Percentiles rank a stretch among this genome's conserved stretches.
Evolutionary conservation across 2,888 invertebrate genomes (phyloP).

Genomic region (Melieria omissa): DNA sequence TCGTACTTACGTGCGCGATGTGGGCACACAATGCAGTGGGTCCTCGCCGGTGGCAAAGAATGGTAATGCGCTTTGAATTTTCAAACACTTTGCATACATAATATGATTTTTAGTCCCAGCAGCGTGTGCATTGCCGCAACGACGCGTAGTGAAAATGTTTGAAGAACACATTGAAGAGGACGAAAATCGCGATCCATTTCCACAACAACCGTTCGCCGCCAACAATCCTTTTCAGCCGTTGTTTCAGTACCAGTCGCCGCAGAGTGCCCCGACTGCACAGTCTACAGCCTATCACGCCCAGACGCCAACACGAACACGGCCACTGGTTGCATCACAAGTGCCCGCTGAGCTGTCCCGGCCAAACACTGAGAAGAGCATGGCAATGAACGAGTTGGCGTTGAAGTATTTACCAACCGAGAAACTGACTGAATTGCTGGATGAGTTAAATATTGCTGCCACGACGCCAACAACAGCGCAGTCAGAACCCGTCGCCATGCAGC

Average conservation of each 20-base stretch:
- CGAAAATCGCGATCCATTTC: conserved; percentile 35
- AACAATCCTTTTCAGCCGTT: conserved; percentile 19
- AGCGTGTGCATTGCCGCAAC: conserved; percentile 42
- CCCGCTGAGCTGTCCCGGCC: conserved; percentile 43
- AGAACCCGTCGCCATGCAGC: conserved; percentile 31
- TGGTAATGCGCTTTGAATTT: no score
- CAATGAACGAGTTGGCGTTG: conserved; percentile 62
- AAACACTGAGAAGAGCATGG: conserved; percentile 59
- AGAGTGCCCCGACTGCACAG: conserved; percentile 51
- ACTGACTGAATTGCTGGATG: conserved; percentile 57
- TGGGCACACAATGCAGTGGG: conserved; percentile 21
- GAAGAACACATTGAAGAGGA: conserved; percentile 50
- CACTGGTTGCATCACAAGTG: conserved; percentile 1
- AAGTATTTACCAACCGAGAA: conserved; percentile 62
- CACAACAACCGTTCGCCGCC: background rate
- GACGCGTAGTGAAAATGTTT: conserved; percentile 46
- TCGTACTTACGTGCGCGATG: conserved; percentile 11
- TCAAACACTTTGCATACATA: no score
- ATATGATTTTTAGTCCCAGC: background rate
- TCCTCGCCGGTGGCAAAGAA: no score
- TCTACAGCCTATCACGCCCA: conserved; percentile 56
- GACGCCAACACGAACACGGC: conserved; percentile 43
- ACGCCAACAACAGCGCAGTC: background rate
- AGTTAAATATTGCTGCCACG: conserved; percentile 41
- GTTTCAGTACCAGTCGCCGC: conserved; percentile 32